Evolutionary conservation across 2,888 invertebrate genomes (phyloP).

Genomic region (Masnerella sp.): DNA sequence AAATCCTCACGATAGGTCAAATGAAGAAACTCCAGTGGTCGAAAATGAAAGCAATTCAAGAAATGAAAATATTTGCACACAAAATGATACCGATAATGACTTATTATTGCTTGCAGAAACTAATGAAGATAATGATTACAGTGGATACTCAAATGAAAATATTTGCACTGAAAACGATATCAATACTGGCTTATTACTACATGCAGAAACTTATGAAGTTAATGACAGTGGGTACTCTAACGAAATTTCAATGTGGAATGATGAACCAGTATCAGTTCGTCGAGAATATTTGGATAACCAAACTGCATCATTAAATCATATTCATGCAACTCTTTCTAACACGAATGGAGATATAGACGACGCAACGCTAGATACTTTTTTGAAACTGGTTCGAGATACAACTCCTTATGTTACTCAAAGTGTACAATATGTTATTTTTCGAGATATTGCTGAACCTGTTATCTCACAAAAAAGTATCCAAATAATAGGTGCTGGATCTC

Average conservation of each 20-base stretch:
- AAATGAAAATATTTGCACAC: too few relatives aligned
- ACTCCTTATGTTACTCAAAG: background rate
- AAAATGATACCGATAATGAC: too few relatives aligned
- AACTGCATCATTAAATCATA: background rate
- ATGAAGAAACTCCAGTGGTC: too few relatives aligned
- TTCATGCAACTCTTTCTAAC: background rate
- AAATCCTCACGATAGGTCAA: too few relatives aligned
- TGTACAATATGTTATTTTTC: background rate
- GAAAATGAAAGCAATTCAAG: too few relatives aligned
- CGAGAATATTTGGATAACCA: background rate
- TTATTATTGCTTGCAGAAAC: too few relatives aligned
- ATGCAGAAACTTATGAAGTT: background rate
- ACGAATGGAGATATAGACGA: background rate
- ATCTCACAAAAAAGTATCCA: too few relatives aligned
- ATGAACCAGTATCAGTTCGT: background rate
- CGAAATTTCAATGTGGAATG: background rate
- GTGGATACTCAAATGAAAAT: constrained; percentile 2
- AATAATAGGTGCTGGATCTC: too few relatives aligned
- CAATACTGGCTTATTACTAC: too few relatives aligned
- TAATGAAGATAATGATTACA: too few relatives aligned
- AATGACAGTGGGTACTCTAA: background rate
- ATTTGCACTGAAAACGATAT: too few relatives aligned
- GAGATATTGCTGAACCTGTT: background rate
- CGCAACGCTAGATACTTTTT: background rate
- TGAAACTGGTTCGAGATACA: background rate